Evolutionary conservation across 2,113 vertebrate genomes (phyloP).

Genomic region (Passer montanus): DNA sequence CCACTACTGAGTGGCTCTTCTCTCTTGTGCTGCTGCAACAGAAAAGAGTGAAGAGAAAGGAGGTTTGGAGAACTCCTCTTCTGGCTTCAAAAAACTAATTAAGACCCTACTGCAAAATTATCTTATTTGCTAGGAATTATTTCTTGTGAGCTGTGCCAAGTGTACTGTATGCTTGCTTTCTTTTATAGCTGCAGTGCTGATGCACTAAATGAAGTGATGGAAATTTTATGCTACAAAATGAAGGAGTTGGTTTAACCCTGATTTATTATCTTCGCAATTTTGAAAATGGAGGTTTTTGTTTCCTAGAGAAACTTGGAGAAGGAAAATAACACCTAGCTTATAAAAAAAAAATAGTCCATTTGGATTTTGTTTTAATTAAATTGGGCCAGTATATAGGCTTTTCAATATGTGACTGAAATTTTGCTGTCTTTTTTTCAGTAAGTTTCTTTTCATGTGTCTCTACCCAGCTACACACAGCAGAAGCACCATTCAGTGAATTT

Average conservation of each 20-base stretch:
- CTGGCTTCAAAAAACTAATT: neutral
- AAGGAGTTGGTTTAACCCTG: neutral
- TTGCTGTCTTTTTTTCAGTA: neutral
- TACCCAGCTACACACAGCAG: neutral
- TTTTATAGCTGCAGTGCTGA: neutral
- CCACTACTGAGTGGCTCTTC: neutral
- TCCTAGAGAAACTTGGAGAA: neutral
- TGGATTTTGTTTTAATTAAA: neutral
- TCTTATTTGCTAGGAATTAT: neutral
- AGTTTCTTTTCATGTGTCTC: neutral
- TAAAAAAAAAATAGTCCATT: neutral
- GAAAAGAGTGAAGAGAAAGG: neutral
- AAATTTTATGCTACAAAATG: neutral
- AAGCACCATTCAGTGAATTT: neutral
- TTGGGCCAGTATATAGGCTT: neutral
- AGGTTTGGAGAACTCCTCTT: neutral
- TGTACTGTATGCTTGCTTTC: neutral
- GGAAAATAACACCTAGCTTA: neutral
- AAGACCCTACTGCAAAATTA: neutral
- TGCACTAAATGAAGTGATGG: neutral
- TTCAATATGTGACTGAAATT: slow-evolving; percentile 9
- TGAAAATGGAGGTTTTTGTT: neutral
- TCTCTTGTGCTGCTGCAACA: neutral
- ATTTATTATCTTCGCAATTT: neutral
- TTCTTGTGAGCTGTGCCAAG: neutral